Percentiles rank a stretch among this genome's conserved stretches.
phyloP scores from a whole-genome alignment of 2,888 invertebrate species.

The Hemistola chrysoprasaria region DNA sequence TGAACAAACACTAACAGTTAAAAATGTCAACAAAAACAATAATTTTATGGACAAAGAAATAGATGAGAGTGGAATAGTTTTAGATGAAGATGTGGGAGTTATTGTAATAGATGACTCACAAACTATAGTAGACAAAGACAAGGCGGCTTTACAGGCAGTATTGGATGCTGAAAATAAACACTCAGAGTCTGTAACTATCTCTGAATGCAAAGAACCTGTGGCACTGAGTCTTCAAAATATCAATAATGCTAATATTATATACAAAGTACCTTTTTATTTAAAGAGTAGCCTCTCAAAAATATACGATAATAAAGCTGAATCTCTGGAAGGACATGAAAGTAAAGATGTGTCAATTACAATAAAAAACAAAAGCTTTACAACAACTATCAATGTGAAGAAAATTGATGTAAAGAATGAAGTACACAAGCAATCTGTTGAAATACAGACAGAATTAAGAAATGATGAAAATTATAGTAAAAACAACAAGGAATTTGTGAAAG shows the following conservation, averaged over 20 bases:
- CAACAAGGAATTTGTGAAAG: slow-evolving; percentile 10
- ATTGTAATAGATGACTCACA: slow-evolving; percentile 57
- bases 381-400: slow-evolving; percentile 48
- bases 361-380: slow-evolving; percentile 43
- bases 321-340: slow-evolving; percentile 13
- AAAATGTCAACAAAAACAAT: slow-evolving; percentile 2
- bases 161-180: slow-evolving; percentile 46
- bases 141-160: slow-evolving; percentile 56
- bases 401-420: slow-evolving; percentile 22
- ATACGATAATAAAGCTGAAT: slow-evolving; percentile 22
- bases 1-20: slow-evolving; percentile 1
- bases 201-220: slow-evolving; percentile 1
- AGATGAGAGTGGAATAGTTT: slow-evolving; percentile 59
- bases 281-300: slow-evolving; percentile 46
- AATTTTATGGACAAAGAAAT: slow-evolving; percentile 24
- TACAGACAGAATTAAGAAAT: slow-evolving; percentile 46
- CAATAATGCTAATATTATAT: slow-evolving; percentile 16
- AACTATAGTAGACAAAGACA: slow-evolving; percentile 58
- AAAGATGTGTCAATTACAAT: slow-evolving; percentile 51
- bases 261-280: slow-evolving; percentile 58
- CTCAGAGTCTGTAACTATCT: slow-evolving; percentile 9
- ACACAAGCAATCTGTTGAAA: slow-evolving; percentile 35
- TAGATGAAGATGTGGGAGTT: slow-evolving; percentile 46
- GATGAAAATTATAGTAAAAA: slow-evolving; percentile 5
- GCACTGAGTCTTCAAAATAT: neutral